phyloP scores from a whole-genome alignment of 2,888 invertebrate species.

The Gymnosoma rotundatum region DNA sequence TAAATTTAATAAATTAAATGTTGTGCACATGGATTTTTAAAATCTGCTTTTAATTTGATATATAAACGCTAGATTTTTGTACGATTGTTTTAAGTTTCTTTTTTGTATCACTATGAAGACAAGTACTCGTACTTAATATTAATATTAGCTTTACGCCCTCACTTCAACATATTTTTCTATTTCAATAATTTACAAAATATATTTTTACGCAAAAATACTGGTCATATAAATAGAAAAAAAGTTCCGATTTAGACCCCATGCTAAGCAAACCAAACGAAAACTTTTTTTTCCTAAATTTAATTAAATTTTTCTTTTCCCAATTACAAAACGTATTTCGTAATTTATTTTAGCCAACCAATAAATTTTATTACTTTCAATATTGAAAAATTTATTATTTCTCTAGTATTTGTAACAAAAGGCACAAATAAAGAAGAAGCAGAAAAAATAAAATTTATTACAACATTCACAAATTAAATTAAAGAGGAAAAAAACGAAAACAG shows the following conservation, averaged over 20 bases:
- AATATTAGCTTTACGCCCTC: not conserved
- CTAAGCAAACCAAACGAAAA: not conserved
- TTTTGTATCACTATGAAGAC: no score
- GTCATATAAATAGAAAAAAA: no score
- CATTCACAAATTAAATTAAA: conserved; percentile 65
- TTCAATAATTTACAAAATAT: no score
- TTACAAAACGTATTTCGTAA: conserved; percentile 25
- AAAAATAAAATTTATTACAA: conserved; percentile 56
- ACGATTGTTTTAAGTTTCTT: no score
- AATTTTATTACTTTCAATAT: conserved; percentile 58
- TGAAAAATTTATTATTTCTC: conserved; percentile 51
- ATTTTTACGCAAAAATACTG: no score
- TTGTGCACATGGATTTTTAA: no score
- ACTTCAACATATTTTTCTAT: not conserved
- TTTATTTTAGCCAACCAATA: conserved; percentile 37
- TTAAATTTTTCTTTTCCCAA: not conserved
- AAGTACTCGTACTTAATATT: not conserved
- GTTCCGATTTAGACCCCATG: not conserved
- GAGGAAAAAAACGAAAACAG: conserved; percentile 17
- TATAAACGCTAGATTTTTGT: no score
- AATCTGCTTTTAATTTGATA: no score
- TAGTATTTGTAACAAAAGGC: conserved; percentile 19
- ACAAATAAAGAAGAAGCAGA: not conserved
- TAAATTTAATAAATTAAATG: no score
- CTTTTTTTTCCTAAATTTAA: not conserved